A percentile compares a stretch with the other conserved stretches of the same genome.
Conservation (phyloP, 2,888 invertebrate genomes). For the Autographa gamma region DNA sequence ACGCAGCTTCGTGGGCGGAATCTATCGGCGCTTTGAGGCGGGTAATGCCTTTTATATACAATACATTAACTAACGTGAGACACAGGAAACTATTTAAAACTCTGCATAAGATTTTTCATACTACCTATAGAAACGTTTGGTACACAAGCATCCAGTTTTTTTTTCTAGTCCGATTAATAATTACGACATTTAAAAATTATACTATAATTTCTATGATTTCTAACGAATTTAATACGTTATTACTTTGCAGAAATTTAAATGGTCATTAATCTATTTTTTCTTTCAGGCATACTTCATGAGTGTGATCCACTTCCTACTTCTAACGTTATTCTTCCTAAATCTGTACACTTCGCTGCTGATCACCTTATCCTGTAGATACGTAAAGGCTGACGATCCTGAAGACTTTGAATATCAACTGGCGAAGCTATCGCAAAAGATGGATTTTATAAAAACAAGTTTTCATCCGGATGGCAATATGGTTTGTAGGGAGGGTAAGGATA, state of each 20-base stretch:
- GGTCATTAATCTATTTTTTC: not conserved
- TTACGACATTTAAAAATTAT: too few species aligned
- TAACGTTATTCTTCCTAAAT: conserved; percentile 84
- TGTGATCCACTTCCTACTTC: conserved; percentile 82
- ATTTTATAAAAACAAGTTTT: conserved; percentile 70
- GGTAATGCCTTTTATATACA: conserved; percentile 61
- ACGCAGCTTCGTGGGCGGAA: conserved; percentile 81
- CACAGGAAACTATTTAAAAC: not conserved
- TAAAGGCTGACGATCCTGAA: conserved; percentile 66
- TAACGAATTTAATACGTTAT: too few species aligned
- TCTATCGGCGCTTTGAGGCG: conserved; percentile 81
- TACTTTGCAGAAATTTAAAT: too few species aligned
- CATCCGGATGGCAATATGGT: conserved; percentile 80
- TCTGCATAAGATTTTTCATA: too few species aligned
- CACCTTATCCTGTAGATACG: conserved; percentile 80
- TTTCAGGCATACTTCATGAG: conserved; percentile 86
- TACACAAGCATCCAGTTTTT: too few species aligned
- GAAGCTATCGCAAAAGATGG: conserved; percentile 63
- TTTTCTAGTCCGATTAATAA: too few species aligned
- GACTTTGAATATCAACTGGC: conserved; percentile 67
- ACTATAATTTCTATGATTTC: too few species aligned
- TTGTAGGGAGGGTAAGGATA: conserved; percentile 75
- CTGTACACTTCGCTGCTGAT: conserved; percentile 82
- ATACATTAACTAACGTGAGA: not conserved
- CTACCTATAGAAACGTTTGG: too few species aligned